Evolutionary conservation across 2,888 invertebrate species (phyloP), one percentile per base, ranked within the genome.

Genomic region (Euspilapteryx auroguttella): DNA sequence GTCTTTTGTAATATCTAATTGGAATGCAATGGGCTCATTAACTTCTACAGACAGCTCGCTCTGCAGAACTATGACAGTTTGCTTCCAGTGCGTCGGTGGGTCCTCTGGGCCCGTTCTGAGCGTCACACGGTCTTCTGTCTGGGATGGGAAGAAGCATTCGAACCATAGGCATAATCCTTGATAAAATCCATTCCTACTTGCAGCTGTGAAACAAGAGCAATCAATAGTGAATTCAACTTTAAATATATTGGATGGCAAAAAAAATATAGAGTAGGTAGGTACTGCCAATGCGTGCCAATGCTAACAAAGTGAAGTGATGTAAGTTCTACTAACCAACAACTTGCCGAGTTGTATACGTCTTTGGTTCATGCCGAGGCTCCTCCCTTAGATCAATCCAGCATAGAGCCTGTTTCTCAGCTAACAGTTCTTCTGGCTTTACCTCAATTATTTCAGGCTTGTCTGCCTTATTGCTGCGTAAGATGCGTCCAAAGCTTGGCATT

Each of bases 81-180:
- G 95, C 49, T 94, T 92, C 96, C 96, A 96, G 65, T 96, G 96
- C 0, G 96, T 96, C 12, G 78, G 66, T 0, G 79, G 64, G 4
- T 79, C 69, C 11, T 66, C 56, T 1, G 95, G 94, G 15, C 88
- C 82, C 4, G 95, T 95, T 31, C 85, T 85, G 34, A 95, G 79
- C 15, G 75, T 54, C 6, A 88, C 76, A 8, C 78, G 64, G 21
- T 75, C 59, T 23, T 81, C 65, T 34, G 84, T 82, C 48, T 47
- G 35, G 4, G 55, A 46, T 14, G 54, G 38, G 55, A 93, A 92
- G 26, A 69, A 65, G 37, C 87, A 87, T 8, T 83, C 82, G 54
- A 92, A 93, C 91, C 92, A 92, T 26, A 91, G 58, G 47, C 88
- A 88, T 28, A 91, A 55, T 1, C 87, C 88, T 65, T 88, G 83